Evolutionary conservation across 2,797 vertebrate species (phyloP).

Genomic region (Adrianichthys oophorus): DNA sequence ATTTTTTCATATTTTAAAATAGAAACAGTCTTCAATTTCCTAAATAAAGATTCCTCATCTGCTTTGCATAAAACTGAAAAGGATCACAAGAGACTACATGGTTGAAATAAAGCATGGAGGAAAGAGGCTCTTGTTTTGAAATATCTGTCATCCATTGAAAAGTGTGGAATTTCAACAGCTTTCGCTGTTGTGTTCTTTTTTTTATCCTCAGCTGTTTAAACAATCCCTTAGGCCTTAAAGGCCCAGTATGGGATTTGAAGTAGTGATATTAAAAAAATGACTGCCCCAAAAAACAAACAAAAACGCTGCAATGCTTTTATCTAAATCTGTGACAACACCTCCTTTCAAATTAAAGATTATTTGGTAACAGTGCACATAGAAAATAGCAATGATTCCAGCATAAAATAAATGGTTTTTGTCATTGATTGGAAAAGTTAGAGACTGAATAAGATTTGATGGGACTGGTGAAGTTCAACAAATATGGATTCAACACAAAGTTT

Average conservation of each 20-base stretch:
- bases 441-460: background rate
- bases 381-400: no score
- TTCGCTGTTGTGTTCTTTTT: background rate
- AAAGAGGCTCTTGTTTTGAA: background rate
- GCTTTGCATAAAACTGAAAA: background rate
- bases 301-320: no score
- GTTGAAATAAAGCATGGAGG: background rate
- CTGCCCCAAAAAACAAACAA: no score
- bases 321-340: no score
- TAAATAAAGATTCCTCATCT: background rate
- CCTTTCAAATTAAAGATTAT: no score
- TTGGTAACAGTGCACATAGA: no score
- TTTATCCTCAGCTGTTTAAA: background rate
- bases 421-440: no score
- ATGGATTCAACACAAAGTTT: slow-evolving; percentile 47
- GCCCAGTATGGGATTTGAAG: no score
- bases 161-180: background rate
- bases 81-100: background rate
- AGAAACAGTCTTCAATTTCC: background rate
- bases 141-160: background rate
- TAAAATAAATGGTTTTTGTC: no score
- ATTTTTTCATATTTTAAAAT: background rate
- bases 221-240: background rate
- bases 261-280: no score
- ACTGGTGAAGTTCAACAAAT: slow-evolving; percentile 25